Evolutionary conservation across 1,140 invertebrate genomes (phyloP).

Genomic region (Ruditapes philippinarum): DNA sequence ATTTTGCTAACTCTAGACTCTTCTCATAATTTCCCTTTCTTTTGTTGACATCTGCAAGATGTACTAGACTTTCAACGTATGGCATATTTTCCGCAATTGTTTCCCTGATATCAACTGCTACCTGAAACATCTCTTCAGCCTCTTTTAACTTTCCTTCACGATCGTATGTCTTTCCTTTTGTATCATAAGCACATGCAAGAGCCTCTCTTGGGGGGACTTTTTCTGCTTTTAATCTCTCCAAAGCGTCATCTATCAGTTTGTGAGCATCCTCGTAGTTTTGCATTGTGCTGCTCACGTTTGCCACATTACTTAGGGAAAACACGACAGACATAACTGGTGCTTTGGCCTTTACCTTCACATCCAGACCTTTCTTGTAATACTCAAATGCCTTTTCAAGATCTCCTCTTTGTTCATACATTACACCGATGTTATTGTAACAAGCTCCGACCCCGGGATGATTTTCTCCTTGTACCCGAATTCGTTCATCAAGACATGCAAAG

Average conservation of each 20-base stretch:
- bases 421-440: slow-evolving; percentile 51
- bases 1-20: slow-evolving; percentile 5
- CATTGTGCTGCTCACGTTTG: not conserved
- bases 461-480: not conserved
- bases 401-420: slow-evolving; percentile 51
- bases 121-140: slow-evolving; percentile 33
- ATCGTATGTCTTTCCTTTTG: slow-evolving; percentile 38
- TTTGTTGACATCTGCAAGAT: slow-evolving; percentile 24
- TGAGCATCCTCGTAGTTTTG: slow-evolving; percentile 10
- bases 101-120: slow-evolving; percentile 17
- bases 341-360: slow-evolving; percentile 11
- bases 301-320: slow-evolving; percentile 39
- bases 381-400: slow-evolving; percentile 35
- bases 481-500: slow-evolving; percentile 31
- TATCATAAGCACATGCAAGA: slow-evolving; percentile 32
- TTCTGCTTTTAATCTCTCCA: not conserved
- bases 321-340: not conserved
- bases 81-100: not conserved
- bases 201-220: not conserved
- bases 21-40: not conserved
- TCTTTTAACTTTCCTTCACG: not conserved
- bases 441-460: slow-evolving; percentile 44
- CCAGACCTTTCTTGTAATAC: slow-evolving; percentile 35
- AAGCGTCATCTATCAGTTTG: slow-evolving; percentile 43
- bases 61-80: slow-evolving; percentile 48